A percentile compares a stretch with the other conserved stretches of the same genome.
phyloP scores from a whole-genome alignment of 2,113 vertebrate species.

The Lycaon pictus region DNA sequence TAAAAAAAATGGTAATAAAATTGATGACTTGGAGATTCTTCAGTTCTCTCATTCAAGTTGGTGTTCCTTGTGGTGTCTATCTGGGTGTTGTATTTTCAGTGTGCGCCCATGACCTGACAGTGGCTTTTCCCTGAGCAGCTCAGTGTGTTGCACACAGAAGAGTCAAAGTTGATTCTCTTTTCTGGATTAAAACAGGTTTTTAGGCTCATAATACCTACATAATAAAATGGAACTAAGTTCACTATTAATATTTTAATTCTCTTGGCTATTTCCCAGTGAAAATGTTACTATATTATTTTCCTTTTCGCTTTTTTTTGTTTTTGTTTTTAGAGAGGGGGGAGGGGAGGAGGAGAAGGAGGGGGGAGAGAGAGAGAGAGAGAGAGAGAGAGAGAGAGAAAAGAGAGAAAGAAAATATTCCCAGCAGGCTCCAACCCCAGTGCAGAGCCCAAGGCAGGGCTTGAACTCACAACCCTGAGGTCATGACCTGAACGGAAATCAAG shows the following conservation, averaged over 20 bases:
- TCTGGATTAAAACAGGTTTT: conserved; percentile 12
- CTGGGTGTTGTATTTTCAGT: not conserved
- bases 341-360: too few relatives aligned
- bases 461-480: not conserved
- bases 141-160: not conserved
- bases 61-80: conserved; percentile 11
- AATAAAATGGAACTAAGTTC: conserved; percentile 39
- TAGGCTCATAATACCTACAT: not conserved
- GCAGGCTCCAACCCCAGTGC: not conserved
- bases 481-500: not conserved
- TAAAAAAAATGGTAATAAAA: not conserved
- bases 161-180: not conserved
- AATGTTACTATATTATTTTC: not conserved
- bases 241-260: conserved; percentile 34
- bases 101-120: not conserved
- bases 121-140: not conserved
- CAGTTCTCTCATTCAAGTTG: not conserved
- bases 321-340: too few relatives aligned
- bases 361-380: not conserved
- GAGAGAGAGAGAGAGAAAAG: too few relatives aligned
- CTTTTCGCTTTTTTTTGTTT: not conserved
- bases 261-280: not conserved
- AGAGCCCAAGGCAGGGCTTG: not conserved
- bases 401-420: not conserved
- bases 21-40: not conserved